Percentiles rank a stretch among this genome's conserved stretches.
These are phyloP conservation scores for Polypedilum pembai DNA, from an alignment of 1,140 invertebrate species.

Conservation along the genomic window DNA sequence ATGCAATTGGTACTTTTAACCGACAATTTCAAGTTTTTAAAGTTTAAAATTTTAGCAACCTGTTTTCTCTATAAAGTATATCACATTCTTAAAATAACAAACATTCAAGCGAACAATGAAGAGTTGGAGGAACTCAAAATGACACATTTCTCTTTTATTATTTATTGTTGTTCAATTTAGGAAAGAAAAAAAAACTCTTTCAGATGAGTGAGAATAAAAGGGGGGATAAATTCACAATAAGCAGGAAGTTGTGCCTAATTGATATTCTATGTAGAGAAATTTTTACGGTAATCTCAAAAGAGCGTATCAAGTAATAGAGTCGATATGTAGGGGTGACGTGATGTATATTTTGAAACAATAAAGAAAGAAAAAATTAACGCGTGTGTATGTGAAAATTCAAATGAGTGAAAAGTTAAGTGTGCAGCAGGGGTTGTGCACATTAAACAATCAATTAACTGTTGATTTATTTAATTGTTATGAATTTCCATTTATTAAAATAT, in stretches of 20 bases:
- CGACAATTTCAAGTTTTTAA: neutral
- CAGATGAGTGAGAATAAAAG: neutral
- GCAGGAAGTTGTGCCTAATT: neutral
- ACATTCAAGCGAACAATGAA: too few relatives aligned
- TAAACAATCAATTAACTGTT: constrained; percentile 19
- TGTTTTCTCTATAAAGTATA: too few relatives aligned
- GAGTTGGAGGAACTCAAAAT: too few relatives aligned
- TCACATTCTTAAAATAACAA: too few relatives aligned
- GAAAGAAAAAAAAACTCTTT: too few relatives aligned
- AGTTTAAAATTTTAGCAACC: too few relatives aligned
- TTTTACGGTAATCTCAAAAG: constrained; percentile 9
- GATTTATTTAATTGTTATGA: constrained; percentile 7
- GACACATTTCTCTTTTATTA: too few relatives aligned
- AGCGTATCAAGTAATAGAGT: neutral
- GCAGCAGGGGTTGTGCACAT: neutral
- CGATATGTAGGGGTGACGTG: neutral
- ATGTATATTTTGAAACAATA: neutral
- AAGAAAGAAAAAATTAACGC: neutral
- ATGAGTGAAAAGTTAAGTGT: neutral
- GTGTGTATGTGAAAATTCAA: neutral
- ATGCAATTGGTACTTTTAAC: neutral
- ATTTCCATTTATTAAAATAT: too few relatives aligned
- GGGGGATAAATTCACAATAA: neutral
- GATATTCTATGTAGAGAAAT: constrained; percentile 15
- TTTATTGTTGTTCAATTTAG: too few relatives aligned